Evolutionary conservation across 2,888 invertebrate species (phyloP).

Genomic region (Gymnoscelis rufifasciata): DNA sequence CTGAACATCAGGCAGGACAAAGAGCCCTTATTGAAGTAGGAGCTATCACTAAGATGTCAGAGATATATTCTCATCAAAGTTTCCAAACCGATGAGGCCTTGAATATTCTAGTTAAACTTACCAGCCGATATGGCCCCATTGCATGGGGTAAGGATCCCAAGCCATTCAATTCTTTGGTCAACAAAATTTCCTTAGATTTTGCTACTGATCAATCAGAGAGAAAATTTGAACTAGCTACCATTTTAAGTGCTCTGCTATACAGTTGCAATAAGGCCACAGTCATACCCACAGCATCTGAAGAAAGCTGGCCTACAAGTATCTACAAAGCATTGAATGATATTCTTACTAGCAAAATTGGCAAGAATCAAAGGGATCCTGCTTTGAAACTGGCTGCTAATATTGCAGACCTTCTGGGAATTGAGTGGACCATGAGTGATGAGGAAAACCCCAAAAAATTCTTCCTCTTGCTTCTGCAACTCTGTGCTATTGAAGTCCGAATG

Average conservation of each 20-base stretch:
- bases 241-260: conserved; percentile 85
- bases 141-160: conserved; percentile 89
- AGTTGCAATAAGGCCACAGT: conserved; percentile 85
- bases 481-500: conserved; percentile 96
- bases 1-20: conserved; percentile 87
- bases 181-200: conserved; percentile 91
- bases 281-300: conserved; percentile 81
- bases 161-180: conserved; percentile 89
- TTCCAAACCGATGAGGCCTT: conserved; percentile 94
- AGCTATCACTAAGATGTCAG: conserved; percentile 89
- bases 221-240: conserved; percentile 93
- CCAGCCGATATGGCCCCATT: conserved; percentile 83
- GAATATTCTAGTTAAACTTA: conserved; percentile 87
- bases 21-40: conserved; percentile 87
- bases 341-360: conserved; percentile 90
- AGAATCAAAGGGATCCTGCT: conserved; percentile 93
- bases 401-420: conserved; percentile 89
- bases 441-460: conserved; percentile 90
- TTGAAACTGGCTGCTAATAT: conserved; percentile 89
- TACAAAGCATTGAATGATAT: conserved; percentile 91
- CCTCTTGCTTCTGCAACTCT: conserved; percentile 88
- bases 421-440: conserved; percentile 90
- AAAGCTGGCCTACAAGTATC: conserved; percentile 89
- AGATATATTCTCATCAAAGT: conserved; percentile 91
- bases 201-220: conserved; percentile 92